Evolutionary conservation across 2,797 vertebrate species (phyloP).

Genomic region (Neosilurus mollespiculum): DNA sequence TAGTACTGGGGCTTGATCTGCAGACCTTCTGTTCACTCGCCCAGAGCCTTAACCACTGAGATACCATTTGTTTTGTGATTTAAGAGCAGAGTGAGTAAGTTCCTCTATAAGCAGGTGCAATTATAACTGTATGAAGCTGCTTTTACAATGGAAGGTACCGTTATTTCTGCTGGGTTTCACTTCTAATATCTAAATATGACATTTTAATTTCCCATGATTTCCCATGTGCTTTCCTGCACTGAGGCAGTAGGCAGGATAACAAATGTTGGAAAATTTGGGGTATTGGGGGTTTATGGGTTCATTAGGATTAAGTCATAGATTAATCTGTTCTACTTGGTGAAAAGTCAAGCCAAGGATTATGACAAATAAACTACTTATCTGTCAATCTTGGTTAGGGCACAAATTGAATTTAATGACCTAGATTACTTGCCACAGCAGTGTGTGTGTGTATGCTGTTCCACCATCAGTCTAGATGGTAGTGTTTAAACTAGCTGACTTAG

Average conservation of each 20-base stretch:
- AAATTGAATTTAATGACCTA: not conserved
- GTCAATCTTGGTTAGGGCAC: not conserved
- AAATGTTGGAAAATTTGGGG: not conserved
- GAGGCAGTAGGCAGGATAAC: not conserved
- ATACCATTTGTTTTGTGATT: not conserved
- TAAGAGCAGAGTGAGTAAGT: not conserved
- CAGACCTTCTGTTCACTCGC: no score
- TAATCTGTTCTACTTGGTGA: not conserved
- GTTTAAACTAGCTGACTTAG: constrained; percentile 25
- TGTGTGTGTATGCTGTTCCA: not conserved
- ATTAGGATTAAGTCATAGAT: not conserved
- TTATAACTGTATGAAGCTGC: not conserved
- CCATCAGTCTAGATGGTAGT: not conserved
- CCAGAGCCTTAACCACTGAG: no score
- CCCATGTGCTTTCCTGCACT: not conserved
- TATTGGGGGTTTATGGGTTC: not conserved
- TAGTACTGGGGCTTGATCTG: no score
- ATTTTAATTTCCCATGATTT: constrained; percentile 48
- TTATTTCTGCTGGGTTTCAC: constrained; percentile 36
- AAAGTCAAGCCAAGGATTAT: not conserved
- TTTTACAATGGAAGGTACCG: constrained; percentile 2
- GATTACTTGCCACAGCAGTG: not conserved
- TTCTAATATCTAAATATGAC: constrained; percentile 30
- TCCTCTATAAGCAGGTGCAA: constrained; percentile 35
- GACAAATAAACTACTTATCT: not conserved